Evolutionary conservation across 2,113 vertebrate species (phyloP), one percentile per base, ranked within the genome.

Genomic region (Ornithorhynchus anatinus): DNA sequence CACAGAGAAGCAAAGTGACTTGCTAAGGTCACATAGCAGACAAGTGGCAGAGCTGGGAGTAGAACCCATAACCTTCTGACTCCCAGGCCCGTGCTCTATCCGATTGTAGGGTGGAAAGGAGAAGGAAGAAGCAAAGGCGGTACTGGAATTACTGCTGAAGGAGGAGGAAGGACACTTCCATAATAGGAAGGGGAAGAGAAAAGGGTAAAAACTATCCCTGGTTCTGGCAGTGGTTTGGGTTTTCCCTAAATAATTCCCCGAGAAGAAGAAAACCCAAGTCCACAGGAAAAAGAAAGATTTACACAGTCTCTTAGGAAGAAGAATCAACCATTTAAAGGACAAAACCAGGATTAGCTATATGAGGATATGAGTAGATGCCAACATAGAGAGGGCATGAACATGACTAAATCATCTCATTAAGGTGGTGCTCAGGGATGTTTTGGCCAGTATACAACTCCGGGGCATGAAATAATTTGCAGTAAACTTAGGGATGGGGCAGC

Each of bases 171-270:
- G 44, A 7, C 23, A 5, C 2, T 16, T 25, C 22, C 14, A 8
- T 8, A 16, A 48, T 1, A 45, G 43, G n/a, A 23, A 5, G n/a
- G n/a, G 43, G 5, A n/a, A 36, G 29, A 66, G 32, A 59, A 29
- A 53, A 71, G 44, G 51, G 15, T 27, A 63, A 67, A 72, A n/a
- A 48, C 36, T 15, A n/a, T 38, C 32, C 27, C 57, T 67, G 42
- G 43, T 50, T 31, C 48, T 60, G 11, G 16, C 29, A 40, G 63
- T 54, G 73, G 68, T 64, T 75, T 72, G 53, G 48, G 38, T 40
- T 82, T 70, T 72, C 57, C 75, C 73, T 67, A 31, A 23, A 23
- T 36, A 23, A 53, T 68, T 79, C 67, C 57, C 72, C n/a, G n/a
- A n/a, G n/a, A n/a, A n/a, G n/a, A n/a, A 57, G 70, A 78, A 80